phyloP scores from a whole-genome alignment of 1,140 invertebrate genomes.

The Drosophila azteca region DNA sequence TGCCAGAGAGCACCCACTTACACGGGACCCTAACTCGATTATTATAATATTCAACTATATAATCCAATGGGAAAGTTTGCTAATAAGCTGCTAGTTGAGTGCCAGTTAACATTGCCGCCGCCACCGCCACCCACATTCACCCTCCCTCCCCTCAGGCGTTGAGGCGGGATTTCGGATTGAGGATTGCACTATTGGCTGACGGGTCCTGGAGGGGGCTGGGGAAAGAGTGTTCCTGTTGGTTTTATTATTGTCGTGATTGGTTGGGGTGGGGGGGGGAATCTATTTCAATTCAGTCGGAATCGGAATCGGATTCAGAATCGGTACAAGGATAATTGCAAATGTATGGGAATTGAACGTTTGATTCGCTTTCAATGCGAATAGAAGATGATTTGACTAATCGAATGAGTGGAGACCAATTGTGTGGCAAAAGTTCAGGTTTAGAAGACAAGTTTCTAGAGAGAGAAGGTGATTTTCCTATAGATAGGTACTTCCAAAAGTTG shows the following conservation, averaged over 20 bases:
- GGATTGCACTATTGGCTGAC: constrained; percentile 16
- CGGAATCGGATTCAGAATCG: not conserved
- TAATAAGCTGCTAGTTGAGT: constrained; percentile 78
- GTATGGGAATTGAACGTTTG: constrained; percentile 22
- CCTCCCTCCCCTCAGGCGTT: constrained; percentile 34
- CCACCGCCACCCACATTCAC: too few species aligned
- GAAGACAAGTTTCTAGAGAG: too few species aligned
- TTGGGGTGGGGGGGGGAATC: constrained; percentile 1
- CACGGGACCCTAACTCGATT: constrained; percentile 74
- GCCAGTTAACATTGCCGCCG: constrained; percentile 59
- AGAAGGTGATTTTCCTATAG: too few species aligned
- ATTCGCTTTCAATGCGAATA: constrained; percentile 1
- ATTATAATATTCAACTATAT: constrained; percentile 81
- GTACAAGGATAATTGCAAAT: constrained; percentile 17
- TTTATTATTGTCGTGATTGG: constrained; percentile 12
- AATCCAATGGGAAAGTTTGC: constrained; percentile 77
- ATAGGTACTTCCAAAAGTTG: too few species aligned
- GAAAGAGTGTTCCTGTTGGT: constrained; percentile 2
- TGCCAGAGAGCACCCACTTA: constrained; percentile 21
- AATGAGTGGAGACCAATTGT: not conserved
- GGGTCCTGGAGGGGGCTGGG: not conserved
- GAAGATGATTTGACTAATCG: constrained; percentile 12
- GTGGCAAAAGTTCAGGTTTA: too few species aligned
- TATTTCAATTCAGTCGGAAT: constrained; percentile 16
- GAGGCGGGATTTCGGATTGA: constrained; percentile 15